A percentile compares a stretch with the other conserved stretches of the same genome.
Evolutionary conservation across 2,797 vertebrate species (phyloP).

Genomic region (Scarus forsteni): DNA sequence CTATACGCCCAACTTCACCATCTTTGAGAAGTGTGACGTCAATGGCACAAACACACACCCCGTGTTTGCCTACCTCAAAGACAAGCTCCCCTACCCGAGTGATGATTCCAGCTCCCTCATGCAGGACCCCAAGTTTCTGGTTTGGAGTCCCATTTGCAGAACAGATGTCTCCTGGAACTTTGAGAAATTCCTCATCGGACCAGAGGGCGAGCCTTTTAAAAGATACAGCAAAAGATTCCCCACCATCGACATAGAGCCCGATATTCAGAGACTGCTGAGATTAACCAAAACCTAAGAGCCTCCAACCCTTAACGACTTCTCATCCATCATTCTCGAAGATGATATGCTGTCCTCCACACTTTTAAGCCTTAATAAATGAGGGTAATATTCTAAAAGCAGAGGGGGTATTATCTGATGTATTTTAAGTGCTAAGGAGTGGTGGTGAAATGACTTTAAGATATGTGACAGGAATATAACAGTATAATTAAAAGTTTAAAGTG

Average conservation of each 20-base stretch:
- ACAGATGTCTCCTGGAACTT: conserved; percentile 97
- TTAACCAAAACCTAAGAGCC: conserved; percentile 89
- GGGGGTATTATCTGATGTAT: conserved; percentile 85
- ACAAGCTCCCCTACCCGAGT: conserved; percentile 92
- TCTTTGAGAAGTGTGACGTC: conserved; percentile 95
- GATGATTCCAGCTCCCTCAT: conserved; percentile 90
- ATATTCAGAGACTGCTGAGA: conserved; percentile 94
- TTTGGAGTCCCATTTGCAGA: conserved; percentile 92
- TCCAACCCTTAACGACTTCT: conserved; percentile 33
- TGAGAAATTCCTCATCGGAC: conserved; percentile 97
- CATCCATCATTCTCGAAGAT: conserved; percentile 48
- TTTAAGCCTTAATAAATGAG: conserved; percentile 91
- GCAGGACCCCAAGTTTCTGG: conserved; percentile 89
- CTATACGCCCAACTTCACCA: conserved; percentile 92
- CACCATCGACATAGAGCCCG: conserved; percentile 91
- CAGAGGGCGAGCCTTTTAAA: conserved; percentile 96
- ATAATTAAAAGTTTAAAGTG: not conserved
- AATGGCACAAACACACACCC: conserved; percentile 93
- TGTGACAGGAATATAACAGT: not conserved
- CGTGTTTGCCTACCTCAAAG: conserved; percentile 95
- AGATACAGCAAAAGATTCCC: conserved; percentile 93
- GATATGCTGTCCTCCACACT: conserved; percentile 51
- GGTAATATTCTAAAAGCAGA: conserved; percentile 83
- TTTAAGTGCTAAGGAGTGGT: conserved; percentile 81
- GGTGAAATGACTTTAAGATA: conserved; percentile 52